These are phyloP conservation scores for Mionectes macconnelli DNA, from an alignment of 2,113 vertebrate species.

Conservation along the genomic window DNA sequence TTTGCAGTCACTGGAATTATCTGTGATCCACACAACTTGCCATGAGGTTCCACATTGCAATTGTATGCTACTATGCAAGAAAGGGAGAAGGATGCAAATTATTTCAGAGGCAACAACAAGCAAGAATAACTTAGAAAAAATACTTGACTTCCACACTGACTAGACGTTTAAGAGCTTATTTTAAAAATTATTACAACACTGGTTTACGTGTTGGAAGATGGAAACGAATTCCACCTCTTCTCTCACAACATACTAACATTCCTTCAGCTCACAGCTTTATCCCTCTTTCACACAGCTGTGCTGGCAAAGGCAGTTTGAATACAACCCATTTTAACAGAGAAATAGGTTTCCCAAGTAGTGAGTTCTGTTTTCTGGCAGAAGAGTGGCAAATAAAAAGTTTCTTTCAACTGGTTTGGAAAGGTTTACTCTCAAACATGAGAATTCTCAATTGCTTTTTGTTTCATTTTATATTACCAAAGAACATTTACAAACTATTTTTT, in stretches of 20 bases:
- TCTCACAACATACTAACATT: background rate
- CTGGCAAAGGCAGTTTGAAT: background rate
- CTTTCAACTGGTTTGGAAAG: background rate
- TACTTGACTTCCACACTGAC: background rate
- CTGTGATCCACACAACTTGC: background rate
- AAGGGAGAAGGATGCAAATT: background rate
- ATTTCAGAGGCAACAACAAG: background rate
- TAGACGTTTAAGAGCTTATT: background rate
- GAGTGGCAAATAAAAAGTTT: background rate
- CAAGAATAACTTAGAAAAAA: background rate
- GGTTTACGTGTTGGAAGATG: fast-evolving
- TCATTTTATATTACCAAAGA: background rate
- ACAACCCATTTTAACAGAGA: background rate
- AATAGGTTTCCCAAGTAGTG: background rate
- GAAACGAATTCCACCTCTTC: background rate
- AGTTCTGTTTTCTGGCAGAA: background rate
- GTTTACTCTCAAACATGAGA: background rate
- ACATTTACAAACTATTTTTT: background rate
- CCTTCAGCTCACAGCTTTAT: background rate
- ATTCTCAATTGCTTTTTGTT: background rate
- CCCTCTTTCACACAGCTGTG: background rate
- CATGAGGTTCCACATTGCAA: background rate
- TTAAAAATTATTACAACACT: background rate
- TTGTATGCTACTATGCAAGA: background rate
- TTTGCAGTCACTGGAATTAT: background rate